Base-by-base conservation (phyloP, 2,797 vertebrate species). In the Sphaeramia orbicularis region DNA sequence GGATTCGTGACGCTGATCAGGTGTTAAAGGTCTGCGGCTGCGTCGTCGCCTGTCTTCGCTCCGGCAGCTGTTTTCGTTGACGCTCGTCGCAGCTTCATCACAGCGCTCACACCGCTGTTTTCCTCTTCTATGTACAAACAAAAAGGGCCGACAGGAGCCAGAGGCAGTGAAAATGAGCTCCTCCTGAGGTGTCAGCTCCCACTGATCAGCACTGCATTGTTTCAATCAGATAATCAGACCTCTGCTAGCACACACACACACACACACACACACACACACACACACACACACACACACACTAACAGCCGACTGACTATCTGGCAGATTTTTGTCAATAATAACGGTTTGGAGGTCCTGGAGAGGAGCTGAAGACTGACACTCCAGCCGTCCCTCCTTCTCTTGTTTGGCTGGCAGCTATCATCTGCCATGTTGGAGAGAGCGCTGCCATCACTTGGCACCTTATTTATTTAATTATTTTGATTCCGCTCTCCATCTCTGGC, bases 391-490 rank as follows among this genome's bases (percentile, higher is more conserved):
- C 69, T 49, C 69, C 67, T 57, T 40, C 76, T 69, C 62, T 51
- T 55, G 43, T 49, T 70, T 19, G 7, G 9, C 74, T 78, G 77
- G 81, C 89, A 74, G 78, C 79, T 70, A 78, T 69, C 66, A 43
- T 80, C 85, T 85, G 75, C 86, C 82, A 78, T 73, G 81, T 86
- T 87, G 76, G 83, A 84, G 72, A 75, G 78, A 86, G 71, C 70
- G 55, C 64, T 61, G 83, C 84, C 88, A 78, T 81, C 81, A 49
- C 84, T 89, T 90, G 77, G 87, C 88, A 88, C 88, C 91, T 93
- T 93, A 93, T 94, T 94, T 92, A 93, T 94, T 90, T 91, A 94
- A 94, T 93, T 92, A 94, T 94, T 93, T 92, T 90, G 88, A 92
- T 91, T 92, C 86, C 65, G 68, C 81, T 83, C 85, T 86, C 85